Percentiles rank a stretch among this genome's conserved stretches.
These are phyloP conservation scores for Sphenodon punctatus DNA, from an alignment of 2,797 vertebrate species.

Conservation along the genomic window DNA sequence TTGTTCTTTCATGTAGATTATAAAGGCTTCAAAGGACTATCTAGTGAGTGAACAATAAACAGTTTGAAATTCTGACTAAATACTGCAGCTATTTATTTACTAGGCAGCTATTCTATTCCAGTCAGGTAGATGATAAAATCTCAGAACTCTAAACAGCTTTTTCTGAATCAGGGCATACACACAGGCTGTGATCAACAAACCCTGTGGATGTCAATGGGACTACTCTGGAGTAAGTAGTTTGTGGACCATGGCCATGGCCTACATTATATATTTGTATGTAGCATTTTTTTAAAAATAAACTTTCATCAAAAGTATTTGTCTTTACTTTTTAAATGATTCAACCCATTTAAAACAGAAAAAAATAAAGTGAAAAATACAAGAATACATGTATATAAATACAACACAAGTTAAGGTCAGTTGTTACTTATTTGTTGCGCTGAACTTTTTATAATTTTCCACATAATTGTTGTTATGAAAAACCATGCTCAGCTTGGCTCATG, in stretches of 20 bases:
- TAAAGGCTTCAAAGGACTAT: neutral
- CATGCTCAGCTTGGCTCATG: neutral
- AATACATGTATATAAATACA: neutral
- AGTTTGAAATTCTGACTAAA: neutral
- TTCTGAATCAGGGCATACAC: neutral
- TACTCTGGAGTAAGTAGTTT: too few relatives aligned
- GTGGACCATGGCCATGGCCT: too few relatives aligned
- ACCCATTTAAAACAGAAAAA: neutral
- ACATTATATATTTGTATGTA: neutral
- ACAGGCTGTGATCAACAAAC: too few relatives aligned
- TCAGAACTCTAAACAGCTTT: too few relatives aligned
- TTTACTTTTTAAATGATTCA: neutral
- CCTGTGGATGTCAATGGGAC: too few relatives aligned
- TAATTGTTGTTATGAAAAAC: neutral
- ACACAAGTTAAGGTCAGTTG: neutral
- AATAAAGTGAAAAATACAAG: neutral
- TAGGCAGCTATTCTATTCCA: neutral
- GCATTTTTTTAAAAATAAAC: neutral
- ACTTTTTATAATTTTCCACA: neutral
- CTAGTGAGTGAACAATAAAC: too few relatives aligned
- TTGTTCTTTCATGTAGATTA: neutral
- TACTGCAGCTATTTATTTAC: neutral
- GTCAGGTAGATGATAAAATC: neutral
- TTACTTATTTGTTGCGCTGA: neutral
- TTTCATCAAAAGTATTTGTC: neutral